Percentiles rank a stretch among this genome's conserved stretches.
These are phyloP conservation scores for Rhingia rostrata DNA, from an alignment of 2,888 invertebrate genomes.

Conservation along the genomic window DNA sequence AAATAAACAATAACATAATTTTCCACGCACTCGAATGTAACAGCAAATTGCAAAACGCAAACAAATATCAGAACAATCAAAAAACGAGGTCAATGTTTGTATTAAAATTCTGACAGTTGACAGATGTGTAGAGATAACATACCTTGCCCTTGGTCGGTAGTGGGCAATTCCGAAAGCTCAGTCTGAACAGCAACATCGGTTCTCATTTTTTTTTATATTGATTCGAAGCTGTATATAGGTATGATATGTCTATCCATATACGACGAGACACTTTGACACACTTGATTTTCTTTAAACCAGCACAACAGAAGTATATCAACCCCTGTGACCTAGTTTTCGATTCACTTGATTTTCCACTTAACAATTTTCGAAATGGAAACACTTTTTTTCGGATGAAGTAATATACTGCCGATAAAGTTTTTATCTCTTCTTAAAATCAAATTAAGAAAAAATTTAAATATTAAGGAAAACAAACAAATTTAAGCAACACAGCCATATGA, in stretches of 20 bases:
- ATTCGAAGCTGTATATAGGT: not conserved
- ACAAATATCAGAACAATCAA: slow-evolving; percentile 1
- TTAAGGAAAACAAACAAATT: not conserved
- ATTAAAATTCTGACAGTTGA: slow-evolving; percentile 52
- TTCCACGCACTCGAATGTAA: not conserved
- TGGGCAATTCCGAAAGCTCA: slow-evolving; percentile 80
- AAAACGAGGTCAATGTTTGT: slow-evolving; percentile 59
- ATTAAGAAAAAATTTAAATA: slow-evolving; percentile 22
- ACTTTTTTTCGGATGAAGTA: not conserved
- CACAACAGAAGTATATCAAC: slow-evolving; percentile 22
- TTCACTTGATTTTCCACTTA: slow-evolving; percentile 6
- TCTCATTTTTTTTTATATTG: slow-evolving; percentile 76
- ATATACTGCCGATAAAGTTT: slow-evolving; percentile 9
- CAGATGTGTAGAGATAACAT: slow-evolving; percentile 56
- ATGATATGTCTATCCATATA: not conserved
- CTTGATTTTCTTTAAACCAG: slow-evolving; percentile 12
- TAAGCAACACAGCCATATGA: not conserved
- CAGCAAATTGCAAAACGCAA: slow-evolving; percentile 20
- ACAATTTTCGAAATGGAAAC: not conserved
- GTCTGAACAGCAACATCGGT: slow-evolving; percentile 82
- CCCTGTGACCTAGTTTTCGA: slow-evolving; percentile 57
- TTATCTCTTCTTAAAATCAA: slow-evolving; percentile 29
- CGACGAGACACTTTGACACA: slow-evolving; percentile 3
- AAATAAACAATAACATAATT: not conserved
- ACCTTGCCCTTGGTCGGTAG: slow-evolving; percentile 66